A percentile compares a stretch with the other conserved stretches of the same genome.
Evolutionary conservation across 2,113 vertebrate genomes (phyloP).

Genomic region (Dicaeum eximium): DNA sequence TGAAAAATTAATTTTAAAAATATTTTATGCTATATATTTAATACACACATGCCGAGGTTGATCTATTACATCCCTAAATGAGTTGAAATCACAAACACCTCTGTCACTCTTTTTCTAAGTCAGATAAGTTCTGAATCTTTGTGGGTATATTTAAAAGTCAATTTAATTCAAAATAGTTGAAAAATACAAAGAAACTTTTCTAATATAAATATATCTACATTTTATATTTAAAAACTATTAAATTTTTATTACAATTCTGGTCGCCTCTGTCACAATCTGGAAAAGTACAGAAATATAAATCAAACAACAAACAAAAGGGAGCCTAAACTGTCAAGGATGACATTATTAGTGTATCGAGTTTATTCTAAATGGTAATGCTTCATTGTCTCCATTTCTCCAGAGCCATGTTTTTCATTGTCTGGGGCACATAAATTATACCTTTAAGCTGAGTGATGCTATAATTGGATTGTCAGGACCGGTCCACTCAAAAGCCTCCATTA

Average conservation of each 20-base stretch:
- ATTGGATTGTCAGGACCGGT: constrained; percentile 49
- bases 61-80: not conserved
- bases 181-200: not conserved
- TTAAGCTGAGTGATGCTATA: constrained; percentile 42
- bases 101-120: not conserved
- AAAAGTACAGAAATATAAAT: not conserved
- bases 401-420: constrained; percentile 44
- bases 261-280: not conserved
- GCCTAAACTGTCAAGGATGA: not conserved
- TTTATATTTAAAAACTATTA: not conserved
- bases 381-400: constrained; percentile 34
- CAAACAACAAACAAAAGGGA: not conserved
- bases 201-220: not conserved
- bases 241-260: not conserved
- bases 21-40: not conserved
- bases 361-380: constrained; percentile 3
- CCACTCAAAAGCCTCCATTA: constrained; percentile 44
- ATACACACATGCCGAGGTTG: not conserved
- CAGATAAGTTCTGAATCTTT: not conserved
- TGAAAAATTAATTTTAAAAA: not conserved
- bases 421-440: constrained; percentile 37
- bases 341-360: not conserved
- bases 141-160: not conserved
- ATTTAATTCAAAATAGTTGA: not conserved
- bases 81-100: not conserved